Conservation (phyloP, 2,113 vertebrate species). For the Suricata suricatta region DNA sequence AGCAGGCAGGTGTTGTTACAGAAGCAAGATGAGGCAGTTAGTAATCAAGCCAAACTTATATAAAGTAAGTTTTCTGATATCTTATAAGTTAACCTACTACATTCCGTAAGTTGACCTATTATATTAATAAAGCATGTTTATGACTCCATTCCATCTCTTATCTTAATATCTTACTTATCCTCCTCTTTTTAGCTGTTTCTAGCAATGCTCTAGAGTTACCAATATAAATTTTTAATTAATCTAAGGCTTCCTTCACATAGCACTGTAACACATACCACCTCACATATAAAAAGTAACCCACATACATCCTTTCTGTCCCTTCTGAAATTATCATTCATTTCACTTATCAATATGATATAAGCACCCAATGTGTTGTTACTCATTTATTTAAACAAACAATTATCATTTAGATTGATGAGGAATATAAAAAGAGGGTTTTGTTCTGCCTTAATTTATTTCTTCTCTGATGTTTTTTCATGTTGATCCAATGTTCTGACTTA, state of each 20-base stretch:
- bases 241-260: not conserved
- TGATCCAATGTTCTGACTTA: not conserved
- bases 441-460: not conserved
- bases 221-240: not conserved
- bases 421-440: not conserved
- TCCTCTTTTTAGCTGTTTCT: not conserved
- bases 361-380: not conserved
- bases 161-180: not conserved
- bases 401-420: not conserved
- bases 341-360: not conserved
- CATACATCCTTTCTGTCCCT: not conserved
- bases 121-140: not conserved
- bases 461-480: not conserved
- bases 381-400: not conserved
- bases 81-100: too few species aligned
- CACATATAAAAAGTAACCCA: not conserved
- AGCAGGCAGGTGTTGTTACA: too few species aligned
- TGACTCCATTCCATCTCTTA: not conserved
- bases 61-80: too few species aligned
- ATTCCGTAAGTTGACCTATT: too few species aligned
- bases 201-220: not conserved
- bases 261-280: not conserved
- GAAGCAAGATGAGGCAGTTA: too few species aligned
- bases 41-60: too few species aligned
- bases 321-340: not conserved